Conservation (phyloP, 1,140 invertebrate species). For the Pseudomyrmex pallidus region DNA sequence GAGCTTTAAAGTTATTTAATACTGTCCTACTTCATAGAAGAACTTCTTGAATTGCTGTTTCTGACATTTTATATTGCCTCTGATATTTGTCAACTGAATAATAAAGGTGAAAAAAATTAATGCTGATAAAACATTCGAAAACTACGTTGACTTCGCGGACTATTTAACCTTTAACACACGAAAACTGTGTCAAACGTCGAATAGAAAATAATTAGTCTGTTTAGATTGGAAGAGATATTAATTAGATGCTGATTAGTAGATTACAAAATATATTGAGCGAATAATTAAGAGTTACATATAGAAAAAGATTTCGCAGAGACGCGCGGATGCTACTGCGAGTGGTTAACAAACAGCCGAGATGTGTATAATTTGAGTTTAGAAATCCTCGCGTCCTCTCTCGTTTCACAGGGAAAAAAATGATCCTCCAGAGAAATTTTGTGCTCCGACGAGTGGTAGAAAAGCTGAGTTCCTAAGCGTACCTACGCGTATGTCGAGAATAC, state of each 20-base stretch:
- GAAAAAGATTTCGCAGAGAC: background rate
- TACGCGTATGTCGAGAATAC: background rate
- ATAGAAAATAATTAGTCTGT: background rate
- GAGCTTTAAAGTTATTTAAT: background rate
- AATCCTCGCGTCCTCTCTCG: no score
- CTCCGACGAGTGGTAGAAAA: constrained; percentile 18
- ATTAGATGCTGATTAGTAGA: no score
- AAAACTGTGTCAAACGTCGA: background rate
- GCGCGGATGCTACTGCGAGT: background rate
- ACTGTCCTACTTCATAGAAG: background rate
- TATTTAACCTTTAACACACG: no score
- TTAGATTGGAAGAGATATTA: background rate
- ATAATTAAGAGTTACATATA: no score
- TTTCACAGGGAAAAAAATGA: constrained; percentile 2
- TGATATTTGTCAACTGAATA: background rate
- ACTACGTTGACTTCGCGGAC: no score
- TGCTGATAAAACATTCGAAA: background rate
- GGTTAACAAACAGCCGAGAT: background rate
- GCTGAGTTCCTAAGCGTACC: constrained; percentile 8
- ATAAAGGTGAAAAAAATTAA: background rate
- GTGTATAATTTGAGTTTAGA: constrained; percentile 17
- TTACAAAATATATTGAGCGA: no score
- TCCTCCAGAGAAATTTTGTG: constrained; percentile 59
- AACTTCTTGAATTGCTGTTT: background rate
- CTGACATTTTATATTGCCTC: background rate